Percentiles rank a stretch among this genome's conserved stretches.
These are phyloP conservation scores for Scelioninae gen. 2 DNA, from an alignment of 2,888 invertebrate genomes.

Conservation along the genomic window DNA sequence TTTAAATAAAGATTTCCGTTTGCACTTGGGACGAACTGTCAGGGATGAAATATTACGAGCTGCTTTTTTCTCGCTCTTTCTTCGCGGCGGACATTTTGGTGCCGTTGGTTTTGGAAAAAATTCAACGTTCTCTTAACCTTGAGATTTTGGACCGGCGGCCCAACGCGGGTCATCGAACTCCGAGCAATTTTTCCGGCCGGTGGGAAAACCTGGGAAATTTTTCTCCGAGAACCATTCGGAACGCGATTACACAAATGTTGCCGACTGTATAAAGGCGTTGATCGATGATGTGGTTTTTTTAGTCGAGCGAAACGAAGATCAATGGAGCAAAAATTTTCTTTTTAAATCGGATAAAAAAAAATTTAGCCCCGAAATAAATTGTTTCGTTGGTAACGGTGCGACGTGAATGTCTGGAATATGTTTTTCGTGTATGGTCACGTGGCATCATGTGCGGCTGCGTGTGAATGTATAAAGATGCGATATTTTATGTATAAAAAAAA, in stretches of 20 bases:
- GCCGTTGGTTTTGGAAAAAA: neutral
- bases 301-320: neutral
- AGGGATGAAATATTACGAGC: neutral
- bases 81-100: neutral
- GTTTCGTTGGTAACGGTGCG: no score
- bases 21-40: no score
- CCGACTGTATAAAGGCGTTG: conserved; percentile 16
- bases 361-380: no score
- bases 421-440: no score
- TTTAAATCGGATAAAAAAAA: no score
- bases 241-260: conserved; percentile 23
- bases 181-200: conserved; percentile 28
- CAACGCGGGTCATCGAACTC: conserved; percentile 36
- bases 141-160: conserved; percentile 5
- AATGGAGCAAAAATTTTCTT: neutral
- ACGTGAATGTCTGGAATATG: no score
- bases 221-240: conserved; percentile 3
- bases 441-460: no score
- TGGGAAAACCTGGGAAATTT: conserved; percentile 33
- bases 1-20: neutral
- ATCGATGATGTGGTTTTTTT: conserved; percentile 27
- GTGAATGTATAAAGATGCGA: no score
- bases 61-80: neutral
- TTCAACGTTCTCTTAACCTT: conserved; percentile 8
- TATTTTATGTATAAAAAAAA: no score